A percentile compares a stretch with the other conserved stretches of the same genome.
phyloP scores from a whole-genome alignment of 2,888 invertebrate genomes.

The Caenorhabditis parvicauda region DNA sequence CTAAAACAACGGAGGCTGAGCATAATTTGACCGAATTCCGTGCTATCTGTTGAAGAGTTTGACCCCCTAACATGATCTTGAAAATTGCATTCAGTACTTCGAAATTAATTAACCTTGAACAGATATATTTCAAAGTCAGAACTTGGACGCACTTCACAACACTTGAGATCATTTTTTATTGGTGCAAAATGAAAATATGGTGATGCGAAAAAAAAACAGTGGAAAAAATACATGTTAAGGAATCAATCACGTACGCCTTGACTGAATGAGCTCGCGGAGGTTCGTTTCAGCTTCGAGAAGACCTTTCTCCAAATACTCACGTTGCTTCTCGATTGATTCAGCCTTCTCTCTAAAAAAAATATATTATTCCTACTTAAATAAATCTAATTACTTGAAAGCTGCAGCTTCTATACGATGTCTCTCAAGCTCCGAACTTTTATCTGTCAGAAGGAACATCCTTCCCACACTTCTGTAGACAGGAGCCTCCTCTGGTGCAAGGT shows the following conservation, averaged over 20 bases:
- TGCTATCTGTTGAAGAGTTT: too few relatives aligned
- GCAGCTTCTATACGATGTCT: constrained; percentile 29
- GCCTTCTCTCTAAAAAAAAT: constrained; percentile 24
- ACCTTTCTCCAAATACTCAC: constrained; percentile 78
- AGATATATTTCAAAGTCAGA: too few relatives aligned
- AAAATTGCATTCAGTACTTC: too few relatives aligned
- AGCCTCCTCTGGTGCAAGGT: constrained; percentile 9
- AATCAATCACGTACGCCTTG: constrained; percentile 11
- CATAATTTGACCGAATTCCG: too few relatives aligned
- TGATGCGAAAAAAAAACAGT: constrained; percentile 6
- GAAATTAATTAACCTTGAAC: too few relatives aligned
- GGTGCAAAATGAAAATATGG: not conserved
- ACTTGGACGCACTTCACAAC: constrained; percentile 1
- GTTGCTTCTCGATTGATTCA: constrained; percentile 70
- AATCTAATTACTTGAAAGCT: constrained; percentile 23
- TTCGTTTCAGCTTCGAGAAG: constrained; percentile 82
- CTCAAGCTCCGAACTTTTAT: constrained; percentile 24
- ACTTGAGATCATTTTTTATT: not conserved
- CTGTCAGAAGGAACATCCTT: constrained; percentile 40
- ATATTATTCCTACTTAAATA: not conserved
- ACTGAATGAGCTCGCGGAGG: constrained; percentile 67
- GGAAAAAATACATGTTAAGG: constrained; percentile 11
- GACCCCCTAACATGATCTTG: too few relatives aligned
- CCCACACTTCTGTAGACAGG: constrained; percentile 34
- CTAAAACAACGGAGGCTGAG: too few relatives aligned